Evolutionary conservation across 2,113 vertebrate genomes (phyloP), one percentile per base, ranked within the genome.

Genomic region (Scomber japonicus): DNA sequence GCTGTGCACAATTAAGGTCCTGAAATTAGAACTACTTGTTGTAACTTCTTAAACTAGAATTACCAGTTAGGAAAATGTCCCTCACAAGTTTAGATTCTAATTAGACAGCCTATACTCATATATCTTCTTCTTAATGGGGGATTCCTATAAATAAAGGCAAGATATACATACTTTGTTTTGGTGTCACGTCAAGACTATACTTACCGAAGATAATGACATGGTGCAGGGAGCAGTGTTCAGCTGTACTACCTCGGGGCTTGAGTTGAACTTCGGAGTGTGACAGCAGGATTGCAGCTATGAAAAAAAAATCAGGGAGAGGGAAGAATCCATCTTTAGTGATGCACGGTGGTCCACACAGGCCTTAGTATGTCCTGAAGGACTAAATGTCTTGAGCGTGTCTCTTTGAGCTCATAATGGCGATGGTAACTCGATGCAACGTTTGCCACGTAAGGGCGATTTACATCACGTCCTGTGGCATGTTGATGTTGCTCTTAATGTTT

Each of bases 171-270:
- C 67, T 84, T 77, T 85, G 85, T 90, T 88, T 77, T 83, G 88
- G 88, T 91, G 88, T 91, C 88, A 86, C 79, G 30, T 92, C 90
- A 63, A 78, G 82, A 86, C 90, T 94, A 89, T 93, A 92, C 88
- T 94, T 94, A 92, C 63, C 56, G 70, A 74, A 82, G 88, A 86
- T 94, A 94, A 94, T 94, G 75, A 93, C 61, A 94, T 2, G 69
- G 79, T 92, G 65, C 81, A 66, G 60, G 70, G 53, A 79, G 86
- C 85, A 66, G 82, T 14, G 80, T 81, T 89, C 78, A 68, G 82
- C 88, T 87, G 72, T 60, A 54, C 68, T 60, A 85, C 87, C 89
- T 86, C 87, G 9, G 81, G 84, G 80, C 82, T 80, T 30, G 70
- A 90, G 71, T 85, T 80, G 71, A 88, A 89, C 78, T 83, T 79